Evolutionary conservation across 2,888 invertebrate species (phyloP), one percentile per base, ranked within the genome.

Genomic region (Limnephilus lunatus): DNA sequence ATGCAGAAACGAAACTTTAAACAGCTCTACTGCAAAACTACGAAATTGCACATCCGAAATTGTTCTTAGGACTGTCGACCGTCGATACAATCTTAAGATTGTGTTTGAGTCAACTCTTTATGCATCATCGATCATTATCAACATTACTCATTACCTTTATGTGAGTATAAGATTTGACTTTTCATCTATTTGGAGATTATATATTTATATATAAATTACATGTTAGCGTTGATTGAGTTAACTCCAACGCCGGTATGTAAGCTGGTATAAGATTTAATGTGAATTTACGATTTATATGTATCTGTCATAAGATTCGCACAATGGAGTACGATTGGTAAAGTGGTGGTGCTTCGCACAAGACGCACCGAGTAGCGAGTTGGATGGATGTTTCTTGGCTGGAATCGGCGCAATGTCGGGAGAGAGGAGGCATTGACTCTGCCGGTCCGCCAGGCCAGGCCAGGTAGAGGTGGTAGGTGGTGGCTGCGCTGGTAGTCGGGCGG

Each of bases 361-460:
- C 83, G 83, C 83, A 25, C 83, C 25, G 32, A 30, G 31, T 82
- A 25, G 1, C 82, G 83, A 83, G 53, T 68, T 25, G 48, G 86
- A 30, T 53, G 53, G 87, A 68, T 7, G 9, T 30, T 31, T 31
- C 53, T 31, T 19, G 88, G 35, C 30, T 30, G 48, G 44, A 35
- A 32, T 53, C 88, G 53, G 88, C 44, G 53, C 85, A 39, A n/a
- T 25, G 85, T 81, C 25, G 68, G 88, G 31, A 88, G 88, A 30
- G 80, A 25, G 35, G 35, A 88, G 88, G 88, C 88, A 88, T 88
- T 88, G 88, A 88, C 88, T 88, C 88, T 88, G 68, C 53, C 53
- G 53, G 53, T 53, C 31, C 53, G 53, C 35, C 88, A 68, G 88
- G 88, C 68, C 68, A 68, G 53, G 19, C 9, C 85, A 53, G 53